Evolutionary conservation across 2,797 vertebrate genomes (phyloP).

Genomic region (Urophycis tenuis): DNA sequence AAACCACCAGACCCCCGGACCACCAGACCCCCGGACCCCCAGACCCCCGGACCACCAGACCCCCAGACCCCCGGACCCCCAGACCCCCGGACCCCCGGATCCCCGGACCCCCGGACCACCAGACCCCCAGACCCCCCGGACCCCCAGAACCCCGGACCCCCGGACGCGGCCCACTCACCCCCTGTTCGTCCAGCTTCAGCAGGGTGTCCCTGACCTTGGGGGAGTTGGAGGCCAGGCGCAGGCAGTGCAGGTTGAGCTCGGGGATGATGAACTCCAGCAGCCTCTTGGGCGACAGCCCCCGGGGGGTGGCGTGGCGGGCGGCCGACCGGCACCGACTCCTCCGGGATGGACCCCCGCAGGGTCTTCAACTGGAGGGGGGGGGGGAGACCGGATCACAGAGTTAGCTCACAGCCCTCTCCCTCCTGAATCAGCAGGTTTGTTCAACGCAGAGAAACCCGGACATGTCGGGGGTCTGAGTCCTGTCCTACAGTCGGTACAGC

Average conservation of each 20-base stretch:
- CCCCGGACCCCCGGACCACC: too few species aligned
- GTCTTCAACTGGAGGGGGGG: slow-evolving; percentile 60
- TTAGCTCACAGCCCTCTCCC: background rate
- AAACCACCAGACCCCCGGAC: too few species aligned
- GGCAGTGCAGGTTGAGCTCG: slow-evolving; percentile 78
- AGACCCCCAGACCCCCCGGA: background rate
- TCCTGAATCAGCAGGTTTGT: too few species aligned
- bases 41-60: too few species aligned
- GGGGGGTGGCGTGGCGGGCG: slow-evolving; percentile 73
- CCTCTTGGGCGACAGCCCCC: slow-evolving; percentile 82
- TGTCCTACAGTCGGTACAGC: too few species aligned
- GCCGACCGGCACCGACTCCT: slow-evolving; percentile 82
- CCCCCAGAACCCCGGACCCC: background rate
- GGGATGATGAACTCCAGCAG: slow-evolving; percentile 87
- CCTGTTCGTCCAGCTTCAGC: slow-evolving; percentile 87
- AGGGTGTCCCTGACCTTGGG: slow-evolving; percentile 88
- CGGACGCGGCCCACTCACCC: slow-evolving; percentile 82
- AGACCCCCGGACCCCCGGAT: too few species aligned
- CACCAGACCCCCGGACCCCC: too few species aligned
- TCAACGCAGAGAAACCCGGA: too few species aligned
- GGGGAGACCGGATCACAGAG: background rate
- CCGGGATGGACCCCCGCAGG: slow-evolving; percentile 82
- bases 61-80: too few species aligned
- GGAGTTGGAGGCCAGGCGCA: slow-evolving; percentile 84
- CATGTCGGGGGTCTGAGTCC: too few species aligned